phyloP scores from a whole-genome alignment of 92 coral and sea anemone genomes.

The Virgularia gustaviana region DNA sequence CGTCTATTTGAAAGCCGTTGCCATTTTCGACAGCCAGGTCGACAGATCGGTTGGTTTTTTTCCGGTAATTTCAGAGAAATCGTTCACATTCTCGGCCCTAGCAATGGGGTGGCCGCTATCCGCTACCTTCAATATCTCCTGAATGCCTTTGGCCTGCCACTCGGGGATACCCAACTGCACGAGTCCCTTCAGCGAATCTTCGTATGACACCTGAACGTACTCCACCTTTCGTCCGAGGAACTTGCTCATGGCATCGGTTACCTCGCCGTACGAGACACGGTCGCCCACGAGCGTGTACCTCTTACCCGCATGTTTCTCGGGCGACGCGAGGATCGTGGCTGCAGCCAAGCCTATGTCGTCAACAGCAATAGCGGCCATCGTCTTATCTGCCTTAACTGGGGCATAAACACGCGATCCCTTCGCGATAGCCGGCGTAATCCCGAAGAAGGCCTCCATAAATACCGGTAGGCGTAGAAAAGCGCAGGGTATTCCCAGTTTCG shows the following conservation, averaged over 20 bases:
- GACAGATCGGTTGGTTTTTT: conserved; percentile 52
- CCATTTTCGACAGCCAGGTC: conserved; percentile 57
- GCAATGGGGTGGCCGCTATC: conserved; percentile 32
- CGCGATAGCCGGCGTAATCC: conserved; percentile 33
- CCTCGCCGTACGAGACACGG: conserved; percentile 54
- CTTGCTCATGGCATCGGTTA: conserved; percentile 43
- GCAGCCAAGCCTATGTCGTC: conserved; percentile 68
- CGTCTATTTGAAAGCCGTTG: too few species aligned
- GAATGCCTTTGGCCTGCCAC: conserved; percentile 47
- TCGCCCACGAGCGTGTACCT: conserved; percentile 59
- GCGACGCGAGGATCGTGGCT: conserved; percentile 61
- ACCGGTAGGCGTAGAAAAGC: conserved; percentile 61
- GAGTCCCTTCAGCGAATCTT: too few species aligned
- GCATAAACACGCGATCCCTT: conserved; percentile 42
- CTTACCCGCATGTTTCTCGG: conserved; percentile 65
- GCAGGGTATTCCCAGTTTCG: conserved; percentile 42
- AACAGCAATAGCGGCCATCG: conserved; percentile 56
- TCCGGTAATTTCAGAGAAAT: conserved; percentile 49
- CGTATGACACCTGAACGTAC: conserved; percentile 54
- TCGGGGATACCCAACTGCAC: too few species aligned
- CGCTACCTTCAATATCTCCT: conserved; percentile 42
- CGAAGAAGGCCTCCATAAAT: conserved; percentile 65
- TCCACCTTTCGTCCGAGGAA: conserved; percentile 46
- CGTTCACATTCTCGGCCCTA: conserved; percentile 30
- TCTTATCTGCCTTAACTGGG: conserved; percentile 59